Evolutionary conservation across 2,888 invertebrate genomes (phyloP).

Genomic region (Lathronympha strigana): DNA sequence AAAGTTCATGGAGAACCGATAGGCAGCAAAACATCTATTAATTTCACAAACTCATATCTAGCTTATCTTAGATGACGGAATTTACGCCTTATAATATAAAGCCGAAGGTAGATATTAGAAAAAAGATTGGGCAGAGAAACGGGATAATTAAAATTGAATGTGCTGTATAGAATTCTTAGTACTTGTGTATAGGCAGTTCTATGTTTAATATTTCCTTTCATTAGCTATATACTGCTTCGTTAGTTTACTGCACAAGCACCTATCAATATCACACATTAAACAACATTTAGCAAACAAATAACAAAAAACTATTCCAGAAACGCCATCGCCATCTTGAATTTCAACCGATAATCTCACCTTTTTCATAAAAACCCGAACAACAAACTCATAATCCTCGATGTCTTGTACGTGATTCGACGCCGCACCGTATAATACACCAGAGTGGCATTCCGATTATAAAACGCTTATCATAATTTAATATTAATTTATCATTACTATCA

Average conservation of each 20-base stretch:
- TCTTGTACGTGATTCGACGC: not conserved
- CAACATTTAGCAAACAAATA: no score
- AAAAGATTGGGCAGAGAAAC: not conserved
- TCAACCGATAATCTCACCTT: not conserved
- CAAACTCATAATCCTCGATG: not conserved
- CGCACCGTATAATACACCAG: not conserved
- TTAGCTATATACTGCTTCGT: no score
- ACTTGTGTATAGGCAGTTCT: no score
- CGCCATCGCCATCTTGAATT: no score
- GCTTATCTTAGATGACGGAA: not conserved
- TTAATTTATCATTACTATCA: not conserved
- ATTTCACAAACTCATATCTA: not conserved
- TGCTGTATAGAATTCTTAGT: not conserved
- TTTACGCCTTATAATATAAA: not conserved
- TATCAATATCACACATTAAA: no score
- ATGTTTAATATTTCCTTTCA: no score
- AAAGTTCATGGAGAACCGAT: constrained; percentile 9
- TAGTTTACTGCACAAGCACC: no score
- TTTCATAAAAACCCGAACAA: not conserved
- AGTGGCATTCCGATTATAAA: not conserved
- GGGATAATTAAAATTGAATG: not conserved
- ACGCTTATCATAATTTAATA: not conserved
- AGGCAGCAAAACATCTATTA: not conserved
- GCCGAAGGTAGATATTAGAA: not conserved
- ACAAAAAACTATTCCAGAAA: no score